These are phyloP conservation scores for Formica exsecta DNA, from an alignment of 1,140 invertebrate species.

Conservation along the genomic window DNA sequence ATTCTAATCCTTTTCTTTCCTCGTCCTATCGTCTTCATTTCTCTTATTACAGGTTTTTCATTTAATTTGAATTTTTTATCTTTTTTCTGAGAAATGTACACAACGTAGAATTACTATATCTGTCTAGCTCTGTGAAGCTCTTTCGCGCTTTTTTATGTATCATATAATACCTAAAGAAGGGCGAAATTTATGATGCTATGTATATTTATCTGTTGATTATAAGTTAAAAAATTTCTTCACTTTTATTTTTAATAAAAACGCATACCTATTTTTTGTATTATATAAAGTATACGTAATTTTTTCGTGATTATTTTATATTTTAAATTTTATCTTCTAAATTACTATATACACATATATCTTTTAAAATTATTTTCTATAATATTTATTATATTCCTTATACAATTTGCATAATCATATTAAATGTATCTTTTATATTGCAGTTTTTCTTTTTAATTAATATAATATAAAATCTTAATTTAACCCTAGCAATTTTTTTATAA, in stretches of 20 bases:
- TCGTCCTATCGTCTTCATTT: not conserved
- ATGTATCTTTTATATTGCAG: not conserved
- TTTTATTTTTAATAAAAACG: not conserved
- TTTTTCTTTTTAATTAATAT: conserved; percentile 2
- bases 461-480: not conserved
- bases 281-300: not conserved
- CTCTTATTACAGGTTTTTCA: conserved; percentile 24
- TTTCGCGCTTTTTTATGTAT: not conserved
- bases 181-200: not conserved
- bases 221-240: not conserved
- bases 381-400: no score
- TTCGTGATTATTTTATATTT: no score
- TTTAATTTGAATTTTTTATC: conserved; percentile 27
- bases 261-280: not conserved
- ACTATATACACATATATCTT: no score
- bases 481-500: not conserved
- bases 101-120: not conserved
- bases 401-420: no score
- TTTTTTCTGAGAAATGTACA: not conserved
- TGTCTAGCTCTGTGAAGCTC: not conserved
- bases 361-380: no score
- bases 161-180: not conserved
- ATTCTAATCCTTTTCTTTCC: conserved; percentile 42
- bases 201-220: not conserved
- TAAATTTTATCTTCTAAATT: no score